Evolutionary conservation across 2,888 invertebrate species (phyloP).

Genomic region (Psylliodes chrysocephalus): DNA sequence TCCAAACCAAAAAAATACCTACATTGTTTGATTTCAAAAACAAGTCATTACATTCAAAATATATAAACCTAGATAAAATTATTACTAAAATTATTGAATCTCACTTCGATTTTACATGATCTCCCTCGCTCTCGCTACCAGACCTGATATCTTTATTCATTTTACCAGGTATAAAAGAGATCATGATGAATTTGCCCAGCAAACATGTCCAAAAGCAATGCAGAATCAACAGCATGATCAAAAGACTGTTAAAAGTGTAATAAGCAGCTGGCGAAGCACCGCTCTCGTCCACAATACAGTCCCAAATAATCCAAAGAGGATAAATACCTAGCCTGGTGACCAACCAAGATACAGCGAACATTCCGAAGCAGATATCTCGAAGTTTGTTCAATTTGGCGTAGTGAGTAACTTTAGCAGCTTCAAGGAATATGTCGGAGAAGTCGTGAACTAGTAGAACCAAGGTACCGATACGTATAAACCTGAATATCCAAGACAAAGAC

Average conservation of each 20-base stretch:
- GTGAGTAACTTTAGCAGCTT: not conserved
- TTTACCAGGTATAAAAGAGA: not conserved
- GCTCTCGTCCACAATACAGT: not conserved
- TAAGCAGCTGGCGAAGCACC: not conserved
- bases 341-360: not conserved
- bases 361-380: not conserved
- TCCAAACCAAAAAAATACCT: too few species aligned
- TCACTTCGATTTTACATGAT: too few species aligned
- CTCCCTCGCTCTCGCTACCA: not conserved
- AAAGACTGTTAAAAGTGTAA: not conserved
- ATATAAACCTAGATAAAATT: not conserved
- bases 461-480: not conserved
- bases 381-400: not conserved
- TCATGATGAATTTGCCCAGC: not conserved
- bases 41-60: not conserved
- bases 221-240: not conserved
- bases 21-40: not conserved
- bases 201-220: slow-evolving; percentile 5
- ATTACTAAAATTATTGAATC: not conserved
- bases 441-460: slow-evolving; percentile 1
- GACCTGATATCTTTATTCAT: slow-evolving; percentile 10
- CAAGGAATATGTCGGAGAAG: not conserved
- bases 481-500: not conserved
- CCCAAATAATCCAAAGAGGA: not conserved
- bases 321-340: not conserved